Evolutionary conservation across 2,797 vertebrate genomes (phyloP).

Genomic region (Helicolenus hilgendorfi): DNA sequence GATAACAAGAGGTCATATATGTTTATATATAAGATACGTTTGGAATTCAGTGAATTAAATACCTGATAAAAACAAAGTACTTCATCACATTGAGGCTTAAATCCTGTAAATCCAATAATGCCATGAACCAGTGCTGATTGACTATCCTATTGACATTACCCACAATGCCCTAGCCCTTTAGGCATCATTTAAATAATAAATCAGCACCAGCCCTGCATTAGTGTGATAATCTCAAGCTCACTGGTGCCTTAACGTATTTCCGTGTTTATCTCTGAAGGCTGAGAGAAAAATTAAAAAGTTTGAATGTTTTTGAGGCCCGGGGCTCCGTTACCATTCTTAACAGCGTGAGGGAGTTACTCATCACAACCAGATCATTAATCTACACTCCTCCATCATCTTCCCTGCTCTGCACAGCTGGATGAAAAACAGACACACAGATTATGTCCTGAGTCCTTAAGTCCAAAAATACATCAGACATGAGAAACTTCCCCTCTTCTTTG

Average conservation of each 20-base stretch:
- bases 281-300: neutral
- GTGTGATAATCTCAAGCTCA: neutral
- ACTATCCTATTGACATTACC: neutral
- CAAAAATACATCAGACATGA: constrained; percentile 50
- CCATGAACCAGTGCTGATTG: neutral
- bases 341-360: neutral
- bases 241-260: neutral
- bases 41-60: neutral
- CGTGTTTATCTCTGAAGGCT: neutral
- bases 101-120: neutral
- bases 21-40: neutral
- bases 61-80: neutral
- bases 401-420: neutral
- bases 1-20: neutral
- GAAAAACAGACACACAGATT: constrained; percentile 26
- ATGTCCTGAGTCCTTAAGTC: neutral
- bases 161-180: neutral
- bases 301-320: neutral
- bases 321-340: neutral
- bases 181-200: neutral
- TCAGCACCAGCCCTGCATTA: neutral
- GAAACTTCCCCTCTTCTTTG: constrained; percentile 23
- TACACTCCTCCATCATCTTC: neutral
- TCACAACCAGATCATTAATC: constrained; percentile 4
- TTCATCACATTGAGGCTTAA: neutral